phyloP scores from a whole-genome alignment of 2,797 vertebrate genomes.

The Anguilla megastoma region DNA sequence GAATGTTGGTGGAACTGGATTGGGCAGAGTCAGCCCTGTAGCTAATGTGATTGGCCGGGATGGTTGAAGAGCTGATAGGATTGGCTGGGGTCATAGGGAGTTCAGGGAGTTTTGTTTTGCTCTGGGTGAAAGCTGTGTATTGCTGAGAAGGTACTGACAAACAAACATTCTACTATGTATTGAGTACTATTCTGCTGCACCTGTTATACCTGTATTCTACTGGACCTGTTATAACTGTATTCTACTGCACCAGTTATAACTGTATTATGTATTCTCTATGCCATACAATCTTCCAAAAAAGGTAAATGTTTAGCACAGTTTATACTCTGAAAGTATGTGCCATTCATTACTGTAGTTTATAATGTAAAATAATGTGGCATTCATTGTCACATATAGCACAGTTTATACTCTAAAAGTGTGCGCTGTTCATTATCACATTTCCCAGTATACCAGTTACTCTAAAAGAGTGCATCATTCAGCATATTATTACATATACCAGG shows the following conservation, averaged over 20 bases:
- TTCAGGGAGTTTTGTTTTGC: background rate
- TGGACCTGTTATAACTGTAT: background rate
- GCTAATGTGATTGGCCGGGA: conserved; percentile 25
- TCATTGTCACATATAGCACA: background rate
- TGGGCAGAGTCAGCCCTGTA: background rate
- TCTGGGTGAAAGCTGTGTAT: background rate
- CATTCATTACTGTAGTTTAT: too few relatives aligned
- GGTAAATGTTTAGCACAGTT: too few relatives aligned
- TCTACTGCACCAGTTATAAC: background rate
- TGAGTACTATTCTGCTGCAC: background rate
- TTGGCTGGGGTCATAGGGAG: background rate
- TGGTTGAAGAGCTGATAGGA: background rate
- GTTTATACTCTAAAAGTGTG: background rate
- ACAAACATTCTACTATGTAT: background rate
- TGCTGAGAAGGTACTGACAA: background rate
- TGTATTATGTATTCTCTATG: background rate
- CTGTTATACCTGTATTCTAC: background rate
- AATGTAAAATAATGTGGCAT: too few relatives aligned
- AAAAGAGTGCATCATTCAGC: too few relatives aligned
- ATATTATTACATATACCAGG: too few relatives aligned
- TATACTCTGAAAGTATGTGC: too few relatives aligned
- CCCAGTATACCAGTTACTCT: too few relatives aligned
- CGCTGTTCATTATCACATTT: too few relatives aligned
- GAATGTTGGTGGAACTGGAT: background rate
- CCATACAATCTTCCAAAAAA: too few relatives aligned